Evolutionary conservation across 2,113 vertebrate genomes (phyloP), one percentile per base, ranked within the genome.

Genomic region (Balaenoptera acutorostrata): DNA sequence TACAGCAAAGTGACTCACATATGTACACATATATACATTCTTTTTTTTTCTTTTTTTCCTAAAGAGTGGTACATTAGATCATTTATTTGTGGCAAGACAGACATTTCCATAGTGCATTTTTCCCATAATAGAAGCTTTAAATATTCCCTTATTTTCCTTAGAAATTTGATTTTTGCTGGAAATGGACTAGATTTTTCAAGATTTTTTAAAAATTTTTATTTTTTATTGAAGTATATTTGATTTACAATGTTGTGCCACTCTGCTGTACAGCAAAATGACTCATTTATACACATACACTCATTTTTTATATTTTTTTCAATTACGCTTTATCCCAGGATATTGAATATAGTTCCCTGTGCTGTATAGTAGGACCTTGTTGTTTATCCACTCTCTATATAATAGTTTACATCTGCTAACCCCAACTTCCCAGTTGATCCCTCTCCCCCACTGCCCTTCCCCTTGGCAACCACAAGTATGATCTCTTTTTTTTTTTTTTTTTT

Each of bases 121-220:
- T 97, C 74, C 57, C 33, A 95, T 97, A 97, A 98, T 96, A 90
- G 97, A 98, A 98, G 78, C 87, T 96, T 97, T 98, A 98, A 97
- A 97, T 98, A 88, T 98, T 97, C 36, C 81, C 71, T 98, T 97
- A 55, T 88, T 61, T 98, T 97, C 44, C 72, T 97, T 91, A 97
- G 92, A 97, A 97, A 97, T 96, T 97, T 96, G 94, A 96, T 95
- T 97, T 98, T 98, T 98, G 90, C 68, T 95, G 74, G 41, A 97
- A 96, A 97, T 88, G 80, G 94, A 46, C 29, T 94, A 96, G 69
- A 92, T 52, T 71, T 6, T 52, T 94, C 27, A 81, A 88, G 33
- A 41, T 52, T 71, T 92, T 96, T 72, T 36, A 36, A 36, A 36
- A 36, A 36, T 17, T 5, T 52, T 15, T 5, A 15, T 49, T 52